phyloP scores from a whole-genome alignment of 2,797 vertebrate genomes.

The Pygocentrus nattereri region DNA sequence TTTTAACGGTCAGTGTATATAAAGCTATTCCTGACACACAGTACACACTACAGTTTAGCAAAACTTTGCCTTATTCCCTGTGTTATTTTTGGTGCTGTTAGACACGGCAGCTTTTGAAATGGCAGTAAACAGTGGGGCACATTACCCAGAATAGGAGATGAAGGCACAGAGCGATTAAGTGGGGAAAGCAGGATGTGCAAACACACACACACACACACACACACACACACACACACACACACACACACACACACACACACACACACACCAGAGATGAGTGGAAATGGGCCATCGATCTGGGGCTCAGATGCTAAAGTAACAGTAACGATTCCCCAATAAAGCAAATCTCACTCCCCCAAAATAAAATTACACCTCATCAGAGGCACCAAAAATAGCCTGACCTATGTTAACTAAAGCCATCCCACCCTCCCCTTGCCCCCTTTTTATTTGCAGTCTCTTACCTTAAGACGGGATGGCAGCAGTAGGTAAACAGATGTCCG shows the following conservation, averaged over 20 bases:
- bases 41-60: neutral
- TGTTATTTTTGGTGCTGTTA: neutral
- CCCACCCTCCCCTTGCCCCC: neutral
- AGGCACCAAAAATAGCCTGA: neutral
- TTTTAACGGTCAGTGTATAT: neutral
- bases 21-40: neutral
- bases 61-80: neutral
- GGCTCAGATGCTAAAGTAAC: constrained; percentile 25
- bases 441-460: constrained; percentile 10
- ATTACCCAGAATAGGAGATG: constrained; percentile 29
- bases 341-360: constrained; percentile 11
- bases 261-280: constrained; percentile 5
- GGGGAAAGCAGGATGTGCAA: neutral
- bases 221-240: neutral
- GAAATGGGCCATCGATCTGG: constrained; percentile 18
- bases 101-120: neutral
- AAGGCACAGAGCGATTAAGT: neutral
- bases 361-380: neutral
- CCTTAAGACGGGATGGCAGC: constrained; percentile 21
- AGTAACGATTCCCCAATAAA: constrained; percentile 10
- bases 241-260: constrained; percentile 25
- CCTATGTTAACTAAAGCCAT: neutral
- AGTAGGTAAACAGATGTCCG: constrained; percentile 16
- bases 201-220: constrained; percentile 39
- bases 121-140: constrained; percentile 33